A percentile compares a stretch with the other conserved stretches of the same genome.
Conservation (phyloP, 1,140 invertebrate genomes). For the Temnothorax curvispinosus region DNA sequence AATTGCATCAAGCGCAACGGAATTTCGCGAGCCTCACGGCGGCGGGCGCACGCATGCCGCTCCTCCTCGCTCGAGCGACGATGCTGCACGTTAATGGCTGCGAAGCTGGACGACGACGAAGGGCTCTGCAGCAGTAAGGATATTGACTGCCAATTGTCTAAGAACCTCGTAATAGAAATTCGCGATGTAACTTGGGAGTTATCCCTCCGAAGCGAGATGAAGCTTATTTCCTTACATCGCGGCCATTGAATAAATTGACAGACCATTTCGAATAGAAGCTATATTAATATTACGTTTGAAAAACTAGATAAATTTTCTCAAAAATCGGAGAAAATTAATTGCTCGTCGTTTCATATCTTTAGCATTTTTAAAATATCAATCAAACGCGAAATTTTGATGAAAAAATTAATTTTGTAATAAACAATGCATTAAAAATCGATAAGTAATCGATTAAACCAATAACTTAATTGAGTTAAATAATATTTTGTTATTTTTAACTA, state of each 20-base stretch:
- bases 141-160: neutral
- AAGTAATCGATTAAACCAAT: too few species aligned
- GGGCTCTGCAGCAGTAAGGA: neutral
- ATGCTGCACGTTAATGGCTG: constrained; percentile 13
- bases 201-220: neutral
- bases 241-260: neutral
- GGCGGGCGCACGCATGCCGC: neutral
- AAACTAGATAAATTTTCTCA: neutral
- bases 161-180: constrained; percentile 13
- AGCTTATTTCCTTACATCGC: neutral
- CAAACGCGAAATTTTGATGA: neutral
- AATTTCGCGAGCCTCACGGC: constrained; percentile 32
- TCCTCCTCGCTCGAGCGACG: neutral
- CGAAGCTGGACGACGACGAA: constrained; percentile 9
- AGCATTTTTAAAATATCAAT: neutral
- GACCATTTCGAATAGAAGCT: neutral
- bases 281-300: neutral
- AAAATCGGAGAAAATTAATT: neutral
- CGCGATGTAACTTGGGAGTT: neutral
- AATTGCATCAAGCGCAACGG: constrained; percentile 43
- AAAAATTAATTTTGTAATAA: neutral
- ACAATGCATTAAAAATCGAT: neutral
- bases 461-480: too few species aligned
- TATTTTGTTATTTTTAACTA: too few species aligned
- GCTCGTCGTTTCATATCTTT: neutral